Percentiles rank a stretch among this genome's conserved stretches.
Conservation (phyloP, 2,888 invertebrate species). For the Apamea sordens region DNA sequence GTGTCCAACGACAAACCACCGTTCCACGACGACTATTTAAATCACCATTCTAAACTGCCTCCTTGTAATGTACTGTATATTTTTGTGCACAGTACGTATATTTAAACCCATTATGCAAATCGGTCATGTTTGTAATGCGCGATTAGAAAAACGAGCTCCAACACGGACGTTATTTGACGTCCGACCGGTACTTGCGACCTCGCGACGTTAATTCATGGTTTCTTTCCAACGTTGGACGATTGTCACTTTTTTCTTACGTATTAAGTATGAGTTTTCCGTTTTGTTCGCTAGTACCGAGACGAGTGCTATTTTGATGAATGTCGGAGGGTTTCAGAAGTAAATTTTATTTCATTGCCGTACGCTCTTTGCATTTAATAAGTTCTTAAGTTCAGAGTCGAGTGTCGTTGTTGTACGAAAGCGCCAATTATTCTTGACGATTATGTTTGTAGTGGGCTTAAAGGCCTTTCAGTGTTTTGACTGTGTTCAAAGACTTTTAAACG, state of each 20-base stretch:
- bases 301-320: constrained; percentile 60
- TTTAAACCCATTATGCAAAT: constrained; percentile 60
- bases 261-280: constrained; percentile 39
- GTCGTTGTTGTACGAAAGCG: constrained; percentile 52
- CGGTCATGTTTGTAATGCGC: constrained; percentile 57
- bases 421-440: constrained; percentile 58
- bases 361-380: constrained; percentile 55
- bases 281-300: constrained; percentile 20
- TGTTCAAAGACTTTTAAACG: constrained; percentile 41
- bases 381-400: constrained; percentile 51
- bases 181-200: constrained; percentile 52
- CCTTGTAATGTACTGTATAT: constrained; percentile 54
- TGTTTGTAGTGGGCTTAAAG: constrained; percentile 46
- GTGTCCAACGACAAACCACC: constrained; percentile 2
- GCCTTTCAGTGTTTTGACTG: constrained; percentile 54
- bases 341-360: constrained; percentile 60
- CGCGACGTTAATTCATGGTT: constrained; percentile 68
- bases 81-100: constrained; percentile 52
- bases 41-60: constrained; percentile 31
- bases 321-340: constrained; percentile 41
- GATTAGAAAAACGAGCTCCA: constrained; percentile 62
- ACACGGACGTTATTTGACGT: constrained; percentile 71
- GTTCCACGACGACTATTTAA: constrained; percentile 32
- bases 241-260: constrained; percentile 54
- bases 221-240: constrained; percentile 35